Conservation (phyloP, 2,888 invertebrate genomes). For the Catotricha subobsoleta region DNA sequence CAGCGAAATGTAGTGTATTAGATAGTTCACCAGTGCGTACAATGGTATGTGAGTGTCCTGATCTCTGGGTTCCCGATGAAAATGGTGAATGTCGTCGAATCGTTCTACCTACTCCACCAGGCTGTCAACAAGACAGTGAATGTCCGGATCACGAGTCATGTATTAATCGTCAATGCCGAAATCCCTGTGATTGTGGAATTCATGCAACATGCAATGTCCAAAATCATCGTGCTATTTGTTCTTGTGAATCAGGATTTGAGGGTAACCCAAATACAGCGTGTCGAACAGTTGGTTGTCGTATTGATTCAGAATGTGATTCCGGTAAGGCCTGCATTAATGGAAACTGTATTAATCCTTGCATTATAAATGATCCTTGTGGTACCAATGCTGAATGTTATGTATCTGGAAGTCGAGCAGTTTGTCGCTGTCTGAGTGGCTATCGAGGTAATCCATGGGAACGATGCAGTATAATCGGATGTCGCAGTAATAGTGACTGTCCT, state of each 20-base stretch:
- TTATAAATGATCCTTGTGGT: conserved; percentile 62
- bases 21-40: conserved; percentile 75
- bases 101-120: conserved; percentile 46
- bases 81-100: conserved; percentile 61
- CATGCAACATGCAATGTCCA: conserved; percentile 66
- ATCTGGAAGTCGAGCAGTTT: conserved; percentile 51
- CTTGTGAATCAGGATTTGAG: conserved; percentile 65
- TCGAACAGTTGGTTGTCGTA: conserved; percentile 61
- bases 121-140: conserved; percentile 62
- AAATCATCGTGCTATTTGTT: conserved; percentile 72
- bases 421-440: conserved; percentile 64
- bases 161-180: conserved; percentile 67
- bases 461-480: conserved; percentile 65
- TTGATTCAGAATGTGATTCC: conserved; percentile 66
- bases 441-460: conserved; percentile 58
- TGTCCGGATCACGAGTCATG: conserved; percentile 66
- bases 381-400: conserved; percentile 67
- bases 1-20: conserved; percentile 61
- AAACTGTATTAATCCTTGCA: conserved; percentile 72
- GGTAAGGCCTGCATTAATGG: conserved; percentile 70
- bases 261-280: conserved; percentile 75
- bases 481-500: conserved; percentile 75
- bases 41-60: conserved; percentile 74
- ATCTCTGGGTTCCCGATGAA: conserved; percentile 64
- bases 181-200: conserved; percentile 74